Percentiles rank a stretch among this genome's conserved stretches.
phyloP scores from a whole-genome alignment of 2,113 vertebrate genomes.

The Acanthisitta chloris region DNA sequence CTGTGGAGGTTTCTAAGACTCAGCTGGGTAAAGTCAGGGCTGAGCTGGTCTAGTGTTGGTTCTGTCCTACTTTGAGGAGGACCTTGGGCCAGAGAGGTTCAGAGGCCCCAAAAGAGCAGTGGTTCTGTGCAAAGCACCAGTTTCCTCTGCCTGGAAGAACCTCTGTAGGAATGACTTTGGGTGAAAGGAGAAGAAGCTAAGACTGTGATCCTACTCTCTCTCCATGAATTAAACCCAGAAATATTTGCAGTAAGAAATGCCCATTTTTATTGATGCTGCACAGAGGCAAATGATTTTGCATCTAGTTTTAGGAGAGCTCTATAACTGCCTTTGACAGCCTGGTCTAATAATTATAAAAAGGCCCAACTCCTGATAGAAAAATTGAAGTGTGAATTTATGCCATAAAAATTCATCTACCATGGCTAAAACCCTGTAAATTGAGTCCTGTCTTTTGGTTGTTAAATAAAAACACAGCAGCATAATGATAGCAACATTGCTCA shows the following conservation, averaged over 20 bases:
- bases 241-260: not conserved
- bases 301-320: conserved; percentile 60
- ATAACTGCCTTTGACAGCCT: conserved; percentile 49
- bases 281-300: conserved; percentile 33
- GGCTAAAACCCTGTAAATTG: conserved; percentile 53
- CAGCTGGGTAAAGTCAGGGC: fast-evolving
- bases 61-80: not conserved
- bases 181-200: not conserved
- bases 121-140: not conserved
- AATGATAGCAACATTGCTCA: conserved; percentile 12
- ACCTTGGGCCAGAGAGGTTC: not conserved
- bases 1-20: not conserved
- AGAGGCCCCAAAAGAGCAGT: too few species aligned
- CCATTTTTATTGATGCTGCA: conserved; percentile 31
- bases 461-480: not conserved
- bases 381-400: conserved; percentile 38
- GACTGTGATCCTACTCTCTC: not conserved
- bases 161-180: not conserved
- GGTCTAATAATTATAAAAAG: conserved; percentile 60
- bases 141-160: not conserved
- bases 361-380: conserved; percentile 25
- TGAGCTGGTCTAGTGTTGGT: not conserved
- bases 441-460: conserved; percentile 47
- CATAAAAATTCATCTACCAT: conserved; percentile 66
- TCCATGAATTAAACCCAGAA: not conserved